Percentiles rank a stretch among this genome's conserved stretches.
Conservation (phyloP, 2,888 invertebrate species). For the Ochlodes sylvanus region DNA sequence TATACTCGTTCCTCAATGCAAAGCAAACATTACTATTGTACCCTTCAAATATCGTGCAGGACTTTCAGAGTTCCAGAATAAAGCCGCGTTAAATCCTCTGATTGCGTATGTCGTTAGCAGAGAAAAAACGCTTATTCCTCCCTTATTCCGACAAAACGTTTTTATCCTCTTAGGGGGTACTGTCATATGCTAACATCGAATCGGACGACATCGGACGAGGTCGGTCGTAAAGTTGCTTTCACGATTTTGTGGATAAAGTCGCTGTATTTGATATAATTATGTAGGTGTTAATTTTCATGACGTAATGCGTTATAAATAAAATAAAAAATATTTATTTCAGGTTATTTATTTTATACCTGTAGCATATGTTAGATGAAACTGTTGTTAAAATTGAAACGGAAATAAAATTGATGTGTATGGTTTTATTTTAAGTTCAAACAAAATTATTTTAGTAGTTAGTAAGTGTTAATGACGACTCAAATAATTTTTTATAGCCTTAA, state of each 20-base stretch:
- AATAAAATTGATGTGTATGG: too few relatives aligned
- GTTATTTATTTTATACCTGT: too few relatives aligned
- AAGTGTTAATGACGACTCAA: too few relatives aligned
- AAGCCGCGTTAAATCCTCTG: conserved; percentile 37
- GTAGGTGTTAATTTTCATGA: too few relatives aligned
- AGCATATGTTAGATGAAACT: too few relatives aligned
- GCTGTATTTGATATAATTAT: too few relatives aligned
- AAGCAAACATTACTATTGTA: conserved; percentile 23
- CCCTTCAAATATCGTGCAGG: conserved; percentile 27
- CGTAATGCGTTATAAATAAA: too few relatives aligned
- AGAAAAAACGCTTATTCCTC: conserved; percentile 35
- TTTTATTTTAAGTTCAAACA: too few relatives aligned
- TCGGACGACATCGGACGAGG: background rate
- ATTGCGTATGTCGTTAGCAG: conserved; percentile 41
- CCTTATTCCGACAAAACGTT: conserved; percentile 31
- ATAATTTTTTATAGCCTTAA: too few relatives aligned
- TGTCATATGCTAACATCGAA: background rate
- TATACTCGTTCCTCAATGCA: background rate
- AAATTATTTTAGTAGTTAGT: too few relatives aligned
- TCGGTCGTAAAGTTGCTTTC: background rate
- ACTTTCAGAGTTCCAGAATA: conserved; percentile 27
- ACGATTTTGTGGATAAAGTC: background rate
- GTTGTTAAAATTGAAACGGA: too few relatives aligned
- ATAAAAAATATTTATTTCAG: too few relatives aligned
- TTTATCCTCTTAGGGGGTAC: conserved; percentile 18